Conservation (phyloP, 2,113 vertebrate species). For the Coreoperca whiteheadi region DNA sequence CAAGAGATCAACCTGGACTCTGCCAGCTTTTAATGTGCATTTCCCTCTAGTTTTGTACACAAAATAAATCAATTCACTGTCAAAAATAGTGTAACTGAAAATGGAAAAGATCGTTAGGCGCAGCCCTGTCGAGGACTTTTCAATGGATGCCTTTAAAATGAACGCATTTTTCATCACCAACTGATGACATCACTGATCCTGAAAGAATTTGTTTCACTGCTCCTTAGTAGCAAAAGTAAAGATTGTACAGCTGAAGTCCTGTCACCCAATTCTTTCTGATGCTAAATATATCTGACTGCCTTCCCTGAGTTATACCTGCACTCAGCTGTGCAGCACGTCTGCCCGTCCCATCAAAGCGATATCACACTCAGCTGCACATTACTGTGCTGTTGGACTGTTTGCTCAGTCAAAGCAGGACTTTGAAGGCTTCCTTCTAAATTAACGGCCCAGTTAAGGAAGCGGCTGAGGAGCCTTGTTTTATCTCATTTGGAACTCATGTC, state of each 20-base stretch:
- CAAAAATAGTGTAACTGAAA: too few relatives aligned
- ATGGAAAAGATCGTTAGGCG: too few relatives aligned
- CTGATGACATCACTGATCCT: not conserved
- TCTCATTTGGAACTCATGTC: constrained; percentile 76
- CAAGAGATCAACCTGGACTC: not conserved
- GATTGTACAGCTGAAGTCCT: constrained; percentile 30
- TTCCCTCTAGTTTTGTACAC: not conserved
- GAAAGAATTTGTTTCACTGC: not conserved
- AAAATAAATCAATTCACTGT: not conserved
- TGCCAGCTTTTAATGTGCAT: not conserved
- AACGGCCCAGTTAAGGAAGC: constrained; percentile 74
- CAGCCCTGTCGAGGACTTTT: not conserved
- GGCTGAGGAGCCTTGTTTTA: constrained; percentile 65
- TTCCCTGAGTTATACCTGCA: not conserved
- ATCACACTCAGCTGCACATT: constrained; percentile 46
- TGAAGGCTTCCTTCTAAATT: constrained; percentile 65
- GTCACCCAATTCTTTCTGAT: constrained; percentile 31
- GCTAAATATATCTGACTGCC: constrained; percentile 19
- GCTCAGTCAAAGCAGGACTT: constrained; percentile 63
- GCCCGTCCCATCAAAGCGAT: constrained; percentile 51
- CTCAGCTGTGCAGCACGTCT: constrained; percentile 10
- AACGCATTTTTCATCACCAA: too few relatives aligned
- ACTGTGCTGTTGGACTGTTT: constrained; percentile 54
- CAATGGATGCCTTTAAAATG: not conserved
- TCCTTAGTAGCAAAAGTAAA: constrained; percentile 10